Conservation (phyloP, 2,797 vertebrate genomes). For the Galago senegalensis region DNA sequence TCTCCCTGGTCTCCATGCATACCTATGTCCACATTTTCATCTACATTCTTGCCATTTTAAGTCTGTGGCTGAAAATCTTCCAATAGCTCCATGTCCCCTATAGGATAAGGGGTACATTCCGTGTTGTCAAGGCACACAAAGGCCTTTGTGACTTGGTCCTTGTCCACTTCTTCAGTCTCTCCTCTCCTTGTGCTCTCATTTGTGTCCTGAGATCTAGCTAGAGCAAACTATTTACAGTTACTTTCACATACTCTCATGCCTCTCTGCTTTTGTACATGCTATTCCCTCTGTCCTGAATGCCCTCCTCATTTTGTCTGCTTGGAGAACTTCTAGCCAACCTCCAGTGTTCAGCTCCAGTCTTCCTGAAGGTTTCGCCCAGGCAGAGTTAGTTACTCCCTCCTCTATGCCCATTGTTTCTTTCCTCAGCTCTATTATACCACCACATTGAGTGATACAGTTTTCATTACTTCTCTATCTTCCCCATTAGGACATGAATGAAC, state of each 20-base stretch:
- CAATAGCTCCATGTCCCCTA: neutral
- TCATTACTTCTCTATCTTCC: constrained; percentile 54
- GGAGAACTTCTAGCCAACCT: neutral
- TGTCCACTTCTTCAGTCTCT: constrained; percentile 22
- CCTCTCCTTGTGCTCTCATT: neutral
- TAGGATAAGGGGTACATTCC: neutral
- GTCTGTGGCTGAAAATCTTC: neutral
- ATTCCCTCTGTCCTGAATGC: constrained; percentile 5
- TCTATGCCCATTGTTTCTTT: constrained; percentile 2
- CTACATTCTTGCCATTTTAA: neutral
- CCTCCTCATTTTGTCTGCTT: neutral
- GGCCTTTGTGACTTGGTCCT: constrained; percentile 23
- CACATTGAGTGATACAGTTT: neutral
- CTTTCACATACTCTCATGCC: neutral
- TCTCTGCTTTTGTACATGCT: neutral
- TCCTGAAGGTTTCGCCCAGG: neutral
- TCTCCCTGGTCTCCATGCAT: neutral
- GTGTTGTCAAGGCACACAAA: constrained; percentile 30
- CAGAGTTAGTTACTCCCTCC: constrained; percentile 6
- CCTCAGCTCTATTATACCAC: neutral
- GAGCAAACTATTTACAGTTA: neutral
- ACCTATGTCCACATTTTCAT: neutral
- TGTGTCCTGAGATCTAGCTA: neutral
- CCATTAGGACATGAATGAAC: constrained; percentile 54
- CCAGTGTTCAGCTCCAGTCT: constrained; percentile 20